Evolutionary conservation across 2,797 vertebrate species (phyloP).

Genomic region (Semotilus atromaculatus): DNA sequence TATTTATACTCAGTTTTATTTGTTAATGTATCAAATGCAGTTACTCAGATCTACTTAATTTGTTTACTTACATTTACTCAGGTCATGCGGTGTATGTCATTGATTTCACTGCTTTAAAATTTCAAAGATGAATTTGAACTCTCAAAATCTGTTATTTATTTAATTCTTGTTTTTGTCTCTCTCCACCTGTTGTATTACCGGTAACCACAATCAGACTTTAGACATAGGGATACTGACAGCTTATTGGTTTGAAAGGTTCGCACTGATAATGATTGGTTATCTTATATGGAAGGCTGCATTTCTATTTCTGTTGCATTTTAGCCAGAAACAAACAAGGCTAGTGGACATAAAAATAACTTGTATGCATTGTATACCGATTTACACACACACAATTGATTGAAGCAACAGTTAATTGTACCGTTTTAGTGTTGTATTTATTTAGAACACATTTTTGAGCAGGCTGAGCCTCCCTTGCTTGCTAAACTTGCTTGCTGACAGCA

Average conservation of each 20-base stretch:
- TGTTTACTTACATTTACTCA: too few species aligned
- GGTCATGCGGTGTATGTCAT: too few species aligned
- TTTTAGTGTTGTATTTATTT: neutral
- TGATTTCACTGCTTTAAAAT: too few species aligned
- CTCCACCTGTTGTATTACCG: constrained; percentile 7
- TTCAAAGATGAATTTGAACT: neutral
- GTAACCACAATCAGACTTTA: neutral
- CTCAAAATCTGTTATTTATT: constrained; percentile 2
- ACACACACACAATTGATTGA: neutral
- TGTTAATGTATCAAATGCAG: too few species aligned
- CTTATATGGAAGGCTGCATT: neutral
- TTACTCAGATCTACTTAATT: too few species aligned
- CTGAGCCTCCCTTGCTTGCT: neutral
- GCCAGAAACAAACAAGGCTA: neutral
- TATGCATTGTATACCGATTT: neutral
- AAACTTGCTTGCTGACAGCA: constrained; percentile 13
- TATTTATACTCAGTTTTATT: too few species aligned
- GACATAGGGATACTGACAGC: neutral
- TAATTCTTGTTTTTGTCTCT: neutral
- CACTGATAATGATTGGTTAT: neutral
- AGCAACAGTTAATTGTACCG: neutral
- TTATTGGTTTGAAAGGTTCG: constrained; percentile 15
- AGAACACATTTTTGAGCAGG: neutral
- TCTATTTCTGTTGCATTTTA: neutral
- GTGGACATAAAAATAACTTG: neutral